A percentile compares a stretch with the other conserved stretches of the same genome.
These are phyloP conservation scores for Diplodus puntazzo DNA, from an alignment of 2,797 vertebrate species.

Conservation along the genomic window DNA sequence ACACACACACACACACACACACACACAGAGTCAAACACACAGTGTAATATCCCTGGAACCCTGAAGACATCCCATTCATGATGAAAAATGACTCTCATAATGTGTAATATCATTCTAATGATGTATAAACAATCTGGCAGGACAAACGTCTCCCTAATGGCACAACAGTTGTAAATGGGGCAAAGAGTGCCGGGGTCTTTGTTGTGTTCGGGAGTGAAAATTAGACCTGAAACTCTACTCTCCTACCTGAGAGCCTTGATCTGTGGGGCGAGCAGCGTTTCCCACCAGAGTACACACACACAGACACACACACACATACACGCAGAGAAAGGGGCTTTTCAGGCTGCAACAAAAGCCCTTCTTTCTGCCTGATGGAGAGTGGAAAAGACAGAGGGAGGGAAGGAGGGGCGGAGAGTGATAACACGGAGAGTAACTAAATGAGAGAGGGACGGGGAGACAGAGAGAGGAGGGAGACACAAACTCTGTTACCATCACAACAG, in stretches of 20 bases:
- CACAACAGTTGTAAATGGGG: constrained; percentile 33
- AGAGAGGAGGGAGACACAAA: constrained; percentile 23
- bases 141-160: constrained; percentile 39
- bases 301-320: constrained; percentile 24
- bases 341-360: constrained; percentile 68
- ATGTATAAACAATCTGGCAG: constrained; percentile 42
- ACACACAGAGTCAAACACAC: not conserved
- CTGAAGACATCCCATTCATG: constrained; percentile 27
- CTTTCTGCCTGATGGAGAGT: constrained; percentile 58
- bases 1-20: not conserved
- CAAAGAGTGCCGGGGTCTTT: constrained; percentile 33
- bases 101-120: constrained; percentile 37
- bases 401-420: constrained; percentile 20
- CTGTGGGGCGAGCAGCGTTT: constrained; percentile 47
- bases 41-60: constrained; percentile 43
- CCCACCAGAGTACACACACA: constrained; percentile 56
- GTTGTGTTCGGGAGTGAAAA: constrained; percentile 37
- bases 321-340: constrained; percentile 66
- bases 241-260: constrained; percentile 70
- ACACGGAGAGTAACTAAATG: no score
- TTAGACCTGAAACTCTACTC: constrained; percentile 66
- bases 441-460: not conserved
- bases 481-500: constrained; percentile 33
- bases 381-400: constrained; percentile 44
- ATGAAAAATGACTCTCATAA: constrained; percentile 57